Evolutionary conservation across 2,888 invertebrate species (phyloP), one percentile per base, ranked within the genome.

Genomic region (Drosophila nr. perissopoda): DNA sequence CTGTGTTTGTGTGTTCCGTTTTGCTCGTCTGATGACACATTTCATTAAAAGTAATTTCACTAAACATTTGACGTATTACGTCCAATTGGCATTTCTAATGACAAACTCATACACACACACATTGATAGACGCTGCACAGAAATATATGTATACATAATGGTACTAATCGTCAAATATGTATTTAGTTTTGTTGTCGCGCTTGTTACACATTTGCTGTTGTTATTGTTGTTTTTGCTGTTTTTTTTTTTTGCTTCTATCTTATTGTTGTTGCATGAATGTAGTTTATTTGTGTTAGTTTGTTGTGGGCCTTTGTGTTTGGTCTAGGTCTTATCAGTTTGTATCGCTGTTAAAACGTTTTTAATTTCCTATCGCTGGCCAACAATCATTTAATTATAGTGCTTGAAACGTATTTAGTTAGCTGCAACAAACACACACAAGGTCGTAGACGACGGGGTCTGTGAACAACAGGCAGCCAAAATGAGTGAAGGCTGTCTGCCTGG

Each of bases 11-110:
- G 52, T 56, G 60, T 58, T 58, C 51, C 70, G 63, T 29, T 58
- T 67, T 42, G 67, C 53, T 40, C 58, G 82, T 64, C 85, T 89
- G 89, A 89, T 86, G 90, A 88, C 86, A 90, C 90, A 90, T 88
- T 87, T 87, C 87, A 89, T 90, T 86, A 86, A 85, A 87, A 87
- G 90, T 88, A 87, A 87, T 87, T 87, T 90, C 83, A 85, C 90
- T 86, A 83, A 86, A 76, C 81, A 87, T 89, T 84, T 89, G 87
- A 89, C 80, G 78, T 89, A 89, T 89, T 86, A 84, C 85, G 86
- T 88, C 68, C 90, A 86, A 85, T 87, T 89, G 89, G 86, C 90
- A 89, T 85, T 89, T 83, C 75, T 76, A 89, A 89, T 89, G 75
- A 77, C 82, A 82, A 68, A 76, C 59, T 27, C 62, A 59, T 51